These are phyloP conservation scores for Metridium senile DNA, from an alignment of 92 coral and sea anemone species.

Conservation along the genomic window DNA sequence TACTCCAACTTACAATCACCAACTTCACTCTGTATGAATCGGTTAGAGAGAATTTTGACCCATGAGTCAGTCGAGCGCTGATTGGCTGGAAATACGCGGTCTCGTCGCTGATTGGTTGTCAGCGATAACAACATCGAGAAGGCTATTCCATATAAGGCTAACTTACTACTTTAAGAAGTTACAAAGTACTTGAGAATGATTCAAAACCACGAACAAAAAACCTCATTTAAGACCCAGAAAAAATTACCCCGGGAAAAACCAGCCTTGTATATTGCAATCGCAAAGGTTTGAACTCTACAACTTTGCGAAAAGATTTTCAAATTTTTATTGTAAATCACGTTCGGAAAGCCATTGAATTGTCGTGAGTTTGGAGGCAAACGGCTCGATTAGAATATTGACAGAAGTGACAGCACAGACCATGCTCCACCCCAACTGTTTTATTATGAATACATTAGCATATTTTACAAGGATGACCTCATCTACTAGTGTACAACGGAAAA, in stretches of 20 bases:
- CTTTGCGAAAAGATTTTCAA: background rate
- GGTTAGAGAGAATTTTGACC: slow-evolving; percentile 97
- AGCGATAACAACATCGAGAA: slow-evolving; percentile 90
- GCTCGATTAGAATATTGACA: slow-evolving; percentile 17
- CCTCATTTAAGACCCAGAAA: slow-evolving; percentile 42
- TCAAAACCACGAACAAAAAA: slow-evolving; percentile 51
- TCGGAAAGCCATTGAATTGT: background rate
- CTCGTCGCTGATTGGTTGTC: slow-evolving; percentile 82
- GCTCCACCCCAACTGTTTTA: slow-evolving; percentile 44
- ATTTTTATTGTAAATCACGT: background rate
- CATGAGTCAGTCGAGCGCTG: slow-evolving; percentile 64
- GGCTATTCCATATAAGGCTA: slow-evolving; percentile 91
- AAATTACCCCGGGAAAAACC: background rate
- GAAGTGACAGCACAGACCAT: slow-evolving; percentile 21
- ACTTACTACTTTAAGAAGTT: slow-evolving; percentile 99
- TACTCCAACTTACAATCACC: slow-evolving; percentile 49
- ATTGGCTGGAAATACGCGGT: slow-evolving; percentile 79
- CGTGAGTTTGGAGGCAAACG: slow-evolving; percentile 45
- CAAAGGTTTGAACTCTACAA: background rate
- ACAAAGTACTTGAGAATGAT: slow-evolving; percentile 94
- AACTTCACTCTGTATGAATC: slow-evolving; percentile 75
- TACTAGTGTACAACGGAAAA: slow-evolving; percentile 21
- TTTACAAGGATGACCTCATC: slow-evolving; percentile 28
- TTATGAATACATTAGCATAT: slow-evolving; percentile 23
- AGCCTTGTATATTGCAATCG: background rate